Evolutionary conservation across 2,888 invertebrate species (phyloP), one percentile per base, ranked within the genome.

Genomic region (Xestia c-nigrum): DNA sequence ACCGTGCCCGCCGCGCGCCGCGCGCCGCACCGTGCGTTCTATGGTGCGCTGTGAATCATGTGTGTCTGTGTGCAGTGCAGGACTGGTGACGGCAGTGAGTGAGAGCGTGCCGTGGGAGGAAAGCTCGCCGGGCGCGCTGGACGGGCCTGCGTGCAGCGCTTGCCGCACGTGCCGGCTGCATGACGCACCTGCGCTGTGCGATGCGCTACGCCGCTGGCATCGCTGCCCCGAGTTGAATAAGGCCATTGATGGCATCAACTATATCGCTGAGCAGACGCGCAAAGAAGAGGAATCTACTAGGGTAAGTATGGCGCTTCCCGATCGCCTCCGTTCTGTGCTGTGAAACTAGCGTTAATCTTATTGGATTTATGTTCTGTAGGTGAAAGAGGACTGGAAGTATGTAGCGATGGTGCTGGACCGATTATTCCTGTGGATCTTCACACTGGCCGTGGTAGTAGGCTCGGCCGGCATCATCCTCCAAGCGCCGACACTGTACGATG

Each of bases 301-400:
- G 97, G 99, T 99, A 94, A 97, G 97, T 94, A 50, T 24, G n/a
- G 6, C 21, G 14, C 38, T 59, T 21, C 21, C 38, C 14, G 9
- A 5, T 19, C 19, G 9, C 12, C n/a, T 40, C 16, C 9, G n/a
- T 55, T 43, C 5, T 3, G 38, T 65, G 6, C 12, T 21, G 0
- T 9, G 9, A 38, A 19, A 59, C 38, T 38, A 55, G 5, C 19
- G 0, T 52, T 24, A 24, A 9, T 52, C n/a, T 52, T 40, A 52
- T 21, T 47, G 21, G 19, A 31, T 63, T 70, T 40, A 97, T 97
- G 98, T 93, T 95, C 96, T 92, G 76, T 92, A 99, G 99, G 98
- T 99, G 88, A 99, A 99, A 96, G 99, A 99, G 97, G 99, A 99
- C 97, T 99, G 99, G 99, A 99, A 99, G 95, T 99, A 99, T 96